Conservation (phyloP, 2,113 vertebrate species). For the human (Homo sapiens) region DNA sequence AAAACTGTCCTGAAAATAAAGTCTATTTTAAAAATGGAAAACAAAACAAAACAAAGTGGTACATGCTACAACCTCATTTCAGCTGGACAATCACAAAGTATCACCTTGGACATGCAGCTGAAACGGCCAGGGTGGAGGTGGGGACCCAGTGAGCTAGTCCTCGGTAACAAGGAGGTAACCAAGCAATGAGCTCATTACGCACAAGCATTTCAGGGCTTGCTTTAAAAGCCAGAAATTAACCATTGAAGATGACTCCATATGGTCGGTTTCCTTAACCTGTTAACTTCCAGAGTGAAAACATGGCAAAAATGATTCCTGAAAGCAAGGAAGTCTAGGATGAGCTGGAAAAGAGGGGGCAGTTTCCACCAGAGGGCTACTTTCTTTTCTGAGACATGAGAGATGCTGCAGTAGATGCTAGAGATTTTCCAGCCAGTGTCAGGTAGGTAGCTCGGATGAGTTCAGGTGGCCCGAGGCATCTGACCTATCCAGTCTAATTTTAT, state of each 20-base stretch:
- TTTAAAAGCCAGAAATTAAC: conserved; percentile 58
- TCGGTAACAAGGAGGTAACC: conserved; percentile 47
- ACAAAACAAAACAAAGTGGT: accelerated
- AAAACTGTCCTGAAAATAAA: background rate
- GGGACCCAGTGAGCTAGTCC: background rate
- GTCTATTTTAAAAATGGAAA: background rate
- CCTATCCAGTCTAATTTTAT: background rate
- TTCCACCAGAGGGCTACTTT: background rate
- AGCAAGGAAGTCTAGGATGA: background rate
- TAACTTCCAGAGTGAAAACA: background rate
- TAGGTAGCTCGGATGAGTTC: background rate
- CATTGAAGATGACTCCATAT: conserved; percentile 19
- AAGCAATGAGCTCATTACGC: conserved; percentile 35
- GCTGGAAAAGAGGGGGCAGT: background rate
- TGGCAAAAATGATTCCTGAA: background rate
- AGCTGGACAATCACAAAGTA: background rate
- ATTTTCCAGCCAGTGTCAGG: background rate
- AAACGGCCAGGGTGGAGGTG: background rate
- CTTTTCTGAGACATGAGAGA: background rate
- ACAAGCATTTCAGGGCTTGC: background rate
- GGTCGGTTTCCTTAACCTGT: conserved; percentile 51
- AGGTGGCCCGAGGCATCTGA: background rate
- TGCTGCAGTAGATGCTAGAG: accelerated
- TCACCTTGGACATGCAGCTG: background rate
- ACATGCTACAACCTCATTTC: accelerated